Percentiles rank a stretch among this genome's conserved stretches.
These are phyloP conservation scores for Diorhabda carinulata DNA, from an alignment of 1,140 invertebrate genomes.

Conservation along the genomic window DNA sequence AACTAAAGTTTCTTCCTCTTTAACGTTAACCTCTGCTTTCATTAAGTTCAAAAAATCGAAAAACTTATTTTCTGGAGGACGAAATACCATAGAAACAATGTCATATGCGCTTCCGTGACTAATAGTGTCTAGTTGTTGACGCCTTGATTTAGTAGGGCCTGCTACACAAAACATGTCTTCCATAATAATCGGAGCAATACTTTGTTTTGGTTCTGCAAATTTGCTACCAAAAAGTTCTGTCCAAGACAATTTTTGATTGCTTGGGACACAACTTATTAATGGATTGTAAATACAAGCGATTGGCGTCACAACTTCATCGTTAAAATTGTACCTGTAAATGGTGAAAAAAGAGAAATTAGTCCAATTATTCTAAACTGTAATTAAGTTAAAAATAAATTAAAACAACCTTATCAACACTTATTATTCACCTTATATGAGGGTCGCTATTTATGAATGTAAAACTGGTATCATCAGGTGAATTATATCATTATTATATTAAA, in stretches of 20 bases:
- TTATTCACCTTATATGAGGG: too few relatives aligned
- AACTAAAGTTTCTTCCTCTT: constrained; percentile 13
- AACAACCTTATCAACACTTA: too few relatives aligned
- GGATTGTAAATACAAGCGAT: neutral
- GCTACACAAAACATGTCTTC: neutral
- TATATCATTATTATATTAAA: too few relatives aligned
- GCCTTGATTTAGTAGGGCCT: neutral
- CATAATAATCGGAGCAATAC: neutral
- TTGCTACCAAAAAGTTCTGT: constrained; percentile 7
- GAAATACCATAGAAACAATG: constrained; percentile 29
- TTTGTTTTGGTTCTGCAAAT: neutral
- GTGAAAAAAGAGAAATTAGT: too few relatives aligned
- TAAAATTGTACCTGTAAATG: neutral
- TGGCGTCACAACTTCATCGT: neutral
- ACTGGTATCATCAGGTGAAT: too few relatives aligned
- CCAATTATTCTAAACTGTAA: too few relatives aligned
- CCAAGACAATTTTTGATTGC: neutral
- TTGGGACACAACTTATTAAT: neutral
- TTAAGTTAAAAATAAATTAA: too few relatives aligned
- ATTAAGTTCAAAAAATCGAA: constrained; percentile 29
- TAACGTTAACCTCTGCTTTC: constrained; percentile 17
- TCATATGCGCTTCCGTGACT: constrained; percentile 24
- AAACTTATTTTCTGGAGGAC: constrained; percentile 36
- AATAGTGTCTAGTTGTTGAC: neutral
- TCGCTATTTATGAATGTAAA: too few relatives aligned